phyloP scores from a whole-genome alignment of 2,888 invertebrate species.

The Gerosis bhagava region DNA sequence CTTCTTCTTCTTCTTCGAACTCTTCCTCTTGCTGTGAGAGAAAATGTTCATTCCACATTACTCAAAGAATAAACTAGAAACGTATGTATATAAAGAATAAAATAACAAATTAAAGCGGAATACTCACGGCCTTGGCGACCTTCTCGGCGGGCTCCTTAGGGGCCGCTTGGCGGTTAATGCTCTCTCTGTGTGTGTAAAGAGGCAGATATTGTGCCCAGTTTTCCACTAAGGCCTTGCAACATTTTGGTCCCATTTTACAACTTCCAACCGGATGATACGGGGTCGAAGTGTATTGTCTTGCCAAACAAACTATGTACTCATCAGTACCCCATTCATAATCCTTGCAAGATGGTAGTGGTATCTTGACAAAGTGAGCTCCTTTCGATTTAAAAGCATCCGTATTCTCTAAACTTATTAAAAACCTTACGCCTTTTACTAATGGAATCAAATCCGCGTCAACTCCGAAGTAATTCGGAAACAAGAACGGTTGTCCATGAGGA shows the following conservation, averaged over 20 bases:
- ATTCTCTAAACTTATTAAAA: constrained; percentile 77
- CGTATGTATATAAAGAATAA: too few relatives aligned
- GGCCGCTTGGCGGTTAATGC: constrained; percentile 86
- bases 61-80: too few relatives aligned
- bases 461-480: constrained; percentile 85
- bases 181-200: constrained; percentile 91
- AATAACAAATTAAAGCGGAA: too few relatives aligned
- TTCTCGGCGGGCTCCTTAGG: constrained; percentile 73
- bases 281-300: constrained; percentile 77
- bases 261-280: constrained; percentile 72
- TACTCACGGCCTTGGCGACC: constrained; percentile 52
- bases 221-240: constrained; percentile 95
- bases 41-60: too few relatives aligned
- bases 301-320: constrained; percentile 84
- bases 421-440: constrained; percentile 82
- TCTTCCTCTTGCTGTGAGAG: constrained; percentile 87
- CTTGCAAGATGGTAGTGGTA: constrained; percentile 81
- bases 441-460: constrained; percentile 82
- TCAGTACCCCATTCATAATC: constrained; percentile 81
- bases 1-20: constrained; percentile 93
- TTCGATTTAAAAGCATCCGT: constrained; percentile 79
- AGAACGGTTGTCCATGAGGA: constrained; percentile 86
- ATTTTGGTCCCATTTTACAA: constrained; percentile 88
- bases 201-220: constrained; percentile 98
- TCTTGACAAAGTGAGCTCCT: constrained; percentile 79